Evolutionary conservation across 2,888 invertebrate genomes (phyloP).

Genomic region (Himalopsyche kuldschensis): DNA sequence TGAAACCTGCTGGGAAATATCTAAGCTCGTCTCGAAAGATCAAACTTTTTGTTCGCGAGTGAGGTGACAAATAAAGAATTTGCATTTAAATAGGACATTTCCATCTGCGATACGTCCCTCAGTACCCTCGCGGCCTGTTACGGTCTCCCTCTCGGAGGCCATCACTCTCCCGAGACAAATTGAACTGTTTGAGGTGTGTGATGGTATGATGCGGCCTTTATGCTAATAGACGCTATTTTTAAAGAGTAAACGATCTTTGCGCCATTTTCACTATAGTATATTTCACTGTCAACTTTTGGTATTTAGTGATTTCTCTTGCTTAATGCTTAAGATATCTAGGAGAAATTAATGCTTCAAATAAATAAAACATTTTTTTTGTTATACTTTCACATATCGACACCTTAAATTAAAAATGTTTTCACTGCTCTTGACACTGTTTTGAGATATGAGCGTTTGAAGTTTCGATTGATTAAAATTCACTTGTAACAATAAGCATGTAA

Average conservation of each 20-base stretch:
- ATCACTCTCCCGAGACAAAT: conserved; percentile 22
- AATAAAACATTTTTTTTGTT: too few species aligned
- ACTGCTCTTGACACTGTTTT: too few species aligned
- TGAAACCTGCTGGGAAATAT: conserved; percentile 1
- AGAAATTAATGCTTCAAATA: too few species aligned
- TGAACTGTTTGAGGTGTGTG: conserved; percentile 26
- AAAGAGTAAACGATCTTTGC: background rate
- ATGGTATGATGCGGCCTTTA: background rate
- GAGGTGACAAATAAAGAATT: conserved; percentile 67
- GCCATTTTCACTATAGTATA: background rate
- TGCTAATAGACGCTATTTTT: background rate
- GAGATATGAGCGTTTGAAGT: too few species aligned
- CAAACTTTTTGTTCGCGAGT: conserved; percentile 49
- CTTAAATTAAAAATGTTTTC: too few species aligned
- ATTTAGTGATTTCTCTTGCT: too few species aligned
- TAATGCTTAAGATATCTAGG: too few species aligned
- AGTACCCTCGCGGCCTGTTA: conserved; percentile 31
- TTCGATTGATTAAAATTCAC: too few species aligned
- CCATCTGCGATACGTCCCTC: conserved; percentile 59
- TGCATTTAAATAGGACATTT: conserved; percentile 70
- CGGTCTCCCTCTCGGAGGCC: background rate
- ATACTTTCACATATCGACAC: too few species aligned
- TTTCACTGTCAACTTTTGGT: too few species aligned
- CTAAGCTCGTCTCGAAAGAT: conserved; percentile 43
- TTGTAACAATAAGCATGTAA: too few species aligned